Evolutionary conservation across 1,140 invertebrate species (phyloP).

Genomic region (Catajapyx aquilonaris): DNA sequence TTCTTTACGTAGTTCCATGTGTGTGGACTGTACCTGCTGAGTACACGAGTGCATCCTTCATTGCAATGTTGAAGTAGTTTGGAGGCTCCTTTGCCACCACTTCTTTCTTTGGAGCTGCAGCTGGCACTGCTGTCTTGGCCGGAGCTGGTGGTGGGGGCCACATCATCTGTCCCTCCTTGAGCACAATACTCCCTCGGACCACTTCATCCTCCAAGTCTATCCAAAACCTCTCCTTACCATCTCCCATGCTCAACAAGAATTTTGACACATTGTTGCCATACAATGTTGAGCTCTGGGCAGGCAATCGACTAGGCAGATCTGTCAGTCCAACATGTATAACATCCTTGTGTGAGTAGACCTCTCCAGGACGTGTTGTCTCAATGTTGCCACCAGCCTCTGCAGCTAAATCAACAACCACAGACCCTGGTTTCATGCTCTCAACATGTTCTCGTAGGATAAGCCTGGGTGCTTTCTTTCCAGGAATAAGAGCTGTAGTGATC

Average conservation of each 20-base stretch:
- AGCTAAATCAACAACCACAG: constrained; percentile 72
- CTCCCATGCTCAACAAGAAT: constrained; percentile 59
- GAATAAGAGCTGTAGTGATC: constrained; percentile 71
- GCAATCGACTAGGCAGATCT: constrained; percentile 61
- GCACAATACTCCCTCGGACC: constrained; percentile 55
- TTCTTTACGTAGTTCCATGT: too few relatives aligned
- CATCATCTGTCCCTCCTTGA: constrained; percentile 46
- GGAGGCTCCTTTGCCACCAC: constrained; percentile 21
- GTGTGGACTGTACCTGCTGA: constrained; percentile 32
- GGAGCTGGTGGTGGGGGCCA: constrained; percentile 56
- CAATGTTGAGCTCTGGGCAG: constrained; percentile 64
- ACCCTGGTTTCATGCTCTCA: constrained; percentile 67
- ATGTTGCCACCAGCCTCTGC: constrained; percentile 77
- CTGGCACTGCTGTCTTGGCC: constrained; percentile 20
- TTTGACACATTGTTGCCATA: constrained; percentile 84
- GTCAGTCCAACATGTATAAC: constrained; percentile 71
- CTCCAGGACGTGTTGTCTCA: constrained; percentile 58
- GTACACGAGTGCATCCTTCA: constrained; percentile 46
- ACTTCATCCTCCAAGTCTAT: constrained; percentile 72
- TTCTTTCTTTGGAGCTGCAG: constrained; percentile 21
- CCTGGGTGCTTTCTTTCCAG: constrained; percentile 64
- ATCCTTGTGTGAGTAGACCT: constrained; percentile 50
- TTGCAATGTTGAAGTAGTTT: constrained; percentile 26
- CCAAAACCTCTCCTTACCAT: constrained; percentile 50
- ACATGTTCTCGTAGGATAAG: constrained; percentile 65